These are phyloP conservation scores for Sula dactylatra DNA, from an alignment of 2,113 vertebrate species.

Conservation along the genomic window DNA sequence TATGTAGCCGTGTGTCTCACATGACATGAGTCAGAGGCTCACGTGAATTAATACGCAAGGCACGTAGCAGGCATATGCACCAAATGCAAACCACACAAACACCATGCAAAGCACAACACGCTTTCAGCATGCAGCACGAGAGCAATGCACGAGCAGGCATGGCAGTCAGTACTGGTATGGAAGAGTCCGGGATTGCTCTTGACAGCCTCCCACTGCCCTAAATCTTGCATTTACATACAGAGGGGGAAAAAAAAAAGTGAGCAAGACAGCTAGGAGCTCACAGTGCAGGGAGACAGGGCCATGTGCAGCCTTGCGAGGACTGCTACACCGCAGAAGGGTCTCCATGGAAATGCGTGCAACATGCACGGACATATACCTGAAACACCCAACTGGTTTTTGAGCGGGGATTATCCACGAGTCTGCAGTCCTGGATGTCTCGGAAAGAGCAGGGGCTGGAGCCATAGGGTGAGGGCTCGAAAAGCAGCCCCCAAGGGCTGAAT, in stretches of 20 bases:
- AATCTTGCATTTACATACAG: background rate
- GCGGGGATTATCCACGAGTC: background rate
- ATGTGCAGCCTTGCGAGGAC: background rate
- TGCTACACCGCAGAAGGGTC: background rate
- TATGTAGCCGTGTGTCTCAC: background rate
- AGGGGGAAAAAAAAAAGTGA: background rate
- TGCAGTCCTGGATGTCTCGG: background rate
- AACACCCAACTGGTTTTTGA: background rate
- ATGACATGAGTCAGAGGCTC: accelerated
- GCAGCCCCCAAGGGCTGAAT: background rate
- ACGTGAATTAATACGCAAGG: background rate
- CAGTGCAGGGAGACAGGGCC: background rate
- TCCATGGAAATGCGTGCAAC: background rate
- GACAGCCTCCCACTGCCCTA: background rate
- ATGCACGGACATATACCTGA: background rate
- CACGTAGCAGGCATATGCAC: background rate
- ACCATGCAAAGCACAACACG: accelerated
- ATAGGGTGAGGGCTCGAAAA: background rate
- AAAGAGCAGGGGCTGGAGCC: background rate
- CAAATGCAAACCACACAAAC: background rate
- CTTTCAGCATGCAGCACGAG: accelerated
- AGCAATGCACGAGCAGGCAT: background rate
- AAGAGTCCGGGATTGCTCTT: background rate
- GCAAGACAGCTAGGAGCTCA: background rate
- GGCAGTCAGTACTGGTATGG: accelerated